These are phyloP conservation scores for Motacilla alba DNA, from an alignment of 2,113 vertebrate species.

Conservation along the genomic window DNA sequence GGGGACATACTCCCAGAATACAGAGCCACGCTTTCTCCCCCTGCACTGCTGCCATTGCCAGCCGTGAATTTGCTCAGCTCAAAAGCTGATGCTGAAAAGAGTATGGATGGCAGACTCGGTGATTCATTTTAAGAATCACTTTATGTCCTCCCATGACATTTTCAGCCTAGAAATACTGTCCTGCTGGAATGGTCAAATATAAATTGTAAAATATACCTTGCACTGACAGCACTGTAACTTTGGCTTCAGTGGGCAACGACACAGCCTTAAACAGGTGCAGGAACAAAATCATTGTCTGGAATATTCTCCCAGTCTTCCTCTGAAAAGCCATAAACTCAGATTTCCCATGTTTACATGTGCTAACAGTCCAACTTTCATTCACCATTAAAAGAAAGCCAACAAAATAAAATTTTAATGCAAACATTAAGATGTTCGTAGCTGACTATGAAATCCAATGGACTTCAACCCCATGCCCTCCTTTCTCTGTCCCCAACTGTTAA, in stretches of 20 bases:
- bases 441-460: not conserved
- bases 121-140: constrained; percentile 40
- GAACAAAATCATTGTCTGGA: not conserved
- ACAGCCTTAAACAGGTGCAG: not conserved
- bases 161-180: constrained; percentile 28
- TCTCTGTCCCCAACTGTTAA: not conserved
- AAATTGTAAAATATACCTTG: constrained; percentile 15
- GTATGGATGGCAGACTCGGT: not conserved
- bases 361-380: constrained; percentile 14
- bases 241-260: fast-evolving
- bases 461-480: not conserved
- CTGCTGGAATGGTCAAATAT: constrained; percentile 9
- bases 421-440: not conserved
- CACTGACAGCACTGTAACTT: not conserved
- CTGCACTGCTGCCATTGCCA: not conserved
- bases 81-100: constrained; percentile 4
- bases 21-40: not conserved
- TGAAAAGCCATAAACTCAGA: not conserved
- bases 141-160: constrained; percentile 15
- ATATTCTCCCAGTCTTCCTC: not conserved
- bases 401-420: constrained; percentile 26
- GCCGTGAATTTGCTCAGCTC: not conserved
- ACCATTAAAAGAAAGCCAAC: constrained; percentile 33
- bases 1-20: not conserved
- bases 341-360: not conserved